Evolutionary conservation across 2,888 invertebrate genomes (phyloP), one percentile per base, ranked within the genome.

Genomic region (Allygus modestus): DNA sequence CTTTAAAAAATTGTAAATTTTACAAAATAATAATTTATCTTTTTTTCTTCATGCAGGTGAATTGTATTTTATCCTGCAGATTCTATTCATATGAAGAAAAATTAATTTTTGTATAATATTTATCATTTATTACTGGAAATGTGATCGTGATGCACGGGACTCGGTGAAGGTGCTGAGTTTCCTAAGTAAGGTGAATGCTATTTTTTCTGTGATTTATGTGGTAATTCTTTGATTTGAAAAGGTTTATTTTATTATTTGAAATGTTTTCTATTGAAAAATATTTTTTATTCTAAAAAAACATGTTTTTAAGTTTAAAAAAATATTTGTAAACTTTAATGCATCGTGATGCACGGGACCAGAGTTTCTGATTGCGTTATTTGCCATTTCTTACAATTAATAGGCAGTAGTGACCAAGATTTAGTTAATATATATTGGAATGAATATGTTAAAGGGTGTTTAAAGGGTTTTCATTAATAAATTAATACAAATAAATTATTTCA

Each of bases 21-120:
- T 23, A 61, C 28, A 61, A 11, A 23, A 15, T 61, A 17, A 1
- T 28, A 46, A 17, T 17, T 17, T 15, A 61, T 37, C 4, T 37
- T 37, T 37, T 61, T 61, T 61, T 61, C 17, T 61, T 61, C 61
- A 28, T 61, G 61, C 61, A 61, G 61, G 26, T 61, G 61, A 23
- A 61, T 1, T 28, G 28, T 28, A 61, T 61, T 61, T 61, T 61
- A 61, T 61, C 61, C 61, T 28, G 9, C 17, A 23, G 11, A 23
- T 61, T 61, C 12, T 61, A 23, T 61, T 23, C 26, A 61, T 61
- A 23, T 61, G 26, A 61, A 61, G 26, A 61, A 23, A 23, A 7
- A 17, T 46, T 46, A 46, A 15, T 46, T 46, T 11, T 46, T 15
- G 46, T 46, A 9, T 37, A 7, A 37, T 37, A 37, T 37, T 7